Base-by-base conservation (phyloP, 1,140 invertebrate genomes). In the Fopius arisanus region DNA sequence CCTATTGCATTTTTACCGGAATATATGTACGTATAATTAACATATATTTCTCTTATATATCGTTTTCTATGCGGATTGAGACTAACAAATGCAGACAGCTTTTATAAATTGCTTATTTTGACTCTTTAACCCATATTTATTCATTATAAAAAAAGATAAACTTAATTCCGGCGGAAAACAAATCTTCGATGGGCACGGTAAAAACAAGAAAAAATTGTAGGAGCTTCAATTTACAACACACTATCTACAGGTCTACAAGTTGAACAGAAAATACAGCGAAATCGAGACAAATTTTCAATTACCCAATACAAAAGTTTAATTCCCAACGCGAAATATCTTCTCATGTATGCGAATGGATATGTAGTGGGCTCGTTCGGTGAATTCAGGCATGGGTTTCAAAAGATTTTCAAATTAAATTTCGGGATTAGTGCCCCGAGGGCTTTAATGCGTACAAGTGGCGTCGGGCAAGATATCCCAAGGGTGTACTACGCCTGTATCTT, bases 371-470 rank as follows among this genome's bases (percentile, higher is more conserved):
- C 40, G 59, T 48, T 31, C 16, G 67, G 72, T 75, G 68, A 67
- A 63, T 74, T 63, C 29, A 51, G 16, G 33, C 67, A 48, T 65
- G 51, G 69, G 19, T 26, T 62, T 86, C 84, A 87, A 88, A 88
- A 87, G 86, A 87, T 88, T 87, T 87, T 80, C 81, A 87, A 88
- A 88, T 88, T 87, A 87, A 88, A 88, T 88, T 88, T 88, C 66
- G 78, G 83, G 85, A 88, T 88, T 88, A 88, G 86, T 88, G 83
- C 81, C 84, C 82, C 73, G 82, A 33, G 66, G 67, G 43, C 81
- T 80, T 87, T 87, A 88, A 87, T 87, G 83, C 82, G 80, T 83
- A 86, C 86, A 88, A 88, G 87, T 87, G 86, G 86, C 81, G 81
- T 77, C 72, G 78, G 74, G 74, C 80, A 87, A 87, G 85, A 86